Evolutionary conservation across 2,888 invertebrate genomes (phyloP).

Genomic region (Seladonia tumulorum): DNA sequence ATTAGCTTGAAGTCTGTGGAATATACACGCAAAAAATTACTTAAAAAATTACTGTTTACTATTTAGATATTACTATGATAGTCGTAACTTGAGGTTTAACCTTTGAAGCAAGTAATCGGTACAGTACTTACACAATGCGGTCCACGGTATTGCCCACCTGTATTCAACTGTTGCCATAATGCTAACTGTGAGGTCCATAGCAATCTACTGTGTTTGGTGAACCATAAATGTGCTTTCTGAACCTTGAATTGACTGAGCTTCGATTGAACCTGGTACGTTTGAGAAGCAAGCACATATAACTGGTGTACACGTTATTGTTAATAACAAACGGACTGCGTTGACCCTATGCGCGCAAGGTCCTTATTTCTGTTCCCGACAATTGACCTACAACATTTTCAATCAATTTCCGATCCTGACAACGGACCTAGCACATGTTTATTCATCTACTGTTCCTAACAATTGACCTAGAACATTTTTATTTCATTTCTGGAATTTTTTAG

Average conservation of each 20-base stretch:
- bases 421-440: not conserved
- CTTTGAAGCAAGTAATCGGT: not conserved
- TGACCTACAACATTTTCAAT: too few species aligned
- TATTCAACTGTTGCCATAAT: slow-evolving; percentile 16
- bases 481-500: not conserved
- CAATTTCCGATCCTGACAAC: not conserved
- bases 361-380: not conserved
- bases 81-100: not conserved
- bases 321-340: not conserved
- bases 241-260: slow-evolving; percentile 53
- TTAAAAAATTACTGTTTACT: too few species aligned
- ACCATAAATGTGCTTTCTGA: slow-evolving; percentile 38
- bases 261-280: slow-evolving; percentile 44
- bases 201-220: slow-evolving; percentile 16
- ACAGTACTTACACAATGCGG: not conserved
- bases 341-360: not conserved
- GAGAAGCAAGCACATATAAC: slow-evolving; percentile 25
- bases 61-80: not conserved
- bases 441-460: not conserved
- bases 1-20: too few species aligned
- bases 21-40: too few species aligned
- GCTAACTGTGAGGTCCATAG: not conserved
- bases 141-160: not conserved
- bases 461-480: not conserved
- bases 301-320: not conserved